phyloP scores from a whole-genome alignment of 2,113 vertebrate species.

The Egretta garzetta region DNA sequence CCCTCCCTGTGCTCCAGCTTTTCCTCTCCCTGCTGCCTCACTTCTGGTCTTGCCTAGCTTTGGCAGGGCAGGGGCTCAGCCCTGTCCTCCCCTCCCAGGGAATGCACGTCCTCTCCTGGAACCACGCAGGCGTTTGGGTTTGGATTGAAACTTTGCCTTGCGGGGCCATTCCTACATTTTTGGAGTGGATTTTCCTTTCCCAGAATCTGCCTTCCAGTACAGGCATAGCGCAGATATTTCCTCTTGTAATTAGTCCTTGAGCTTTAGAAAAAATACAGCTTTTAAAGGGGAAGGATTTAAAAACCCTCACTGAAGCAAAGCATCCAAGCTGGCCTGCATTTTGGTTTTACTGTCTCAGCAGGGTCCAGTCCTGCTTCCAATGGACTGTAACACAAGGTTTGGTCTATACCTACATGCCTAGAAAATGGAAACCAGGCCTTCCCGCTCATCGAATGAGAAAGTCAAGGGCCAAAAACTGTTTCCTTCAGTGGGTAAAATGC shows the following conservation, averaged over 20 bases:
- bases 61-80: not conserved
- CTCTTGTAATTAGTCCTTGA: not conserved
- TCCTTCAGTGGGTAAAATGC: not conserved
- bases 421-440: not conserved
- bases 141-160: not conserved
- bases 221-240: not conserved
- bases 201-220: not conserved
- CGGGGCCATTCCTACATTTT: not conserved
- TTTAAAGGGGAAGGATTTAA: not conserved
- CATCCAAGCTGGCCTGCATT: not conserved
- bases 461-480: not conserved
- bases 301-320: not conserved
- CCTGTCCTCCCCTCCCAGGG: not conserved
- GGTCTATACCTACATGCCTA: not conserved
- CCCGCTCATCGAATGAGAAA: not conserved
- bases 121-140: not conserved
- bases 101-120: not conserved
- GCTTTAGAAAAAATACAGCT: not conserved
- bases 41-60: not conserved
- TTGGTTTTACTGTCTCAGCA: not conserved
- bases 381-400: accelerated
- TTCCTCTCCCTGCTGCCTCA: not conserved
- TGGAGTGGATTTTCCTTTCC: slow-evolving; percentile 25
- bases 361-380: not conserved
- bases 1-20: not conserved